Base-by-base conservation (phyloP, 2,888 invertebrate genomes). In the Epinotia demarniana region DNA sequence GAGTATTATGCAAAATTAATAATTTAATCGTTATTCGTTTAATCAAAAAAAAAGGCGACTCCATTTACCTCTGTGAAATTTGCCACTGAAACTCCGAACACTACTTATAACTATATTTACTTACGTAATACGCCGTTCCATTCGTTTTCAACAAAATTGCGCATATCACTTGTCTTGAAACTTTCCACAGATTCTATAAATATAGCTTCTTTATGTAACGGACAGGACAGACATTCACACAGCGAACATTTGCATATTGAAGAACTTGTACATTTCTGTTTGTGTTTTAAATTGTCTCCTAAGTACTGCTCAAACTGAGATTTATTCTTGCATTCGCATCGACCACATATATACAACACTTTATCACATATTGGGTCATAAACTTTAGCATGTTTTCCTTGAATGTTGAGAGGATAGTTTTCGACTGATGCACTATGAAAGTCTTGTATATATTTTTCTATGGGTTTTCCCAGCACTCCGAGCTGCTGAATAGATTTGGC, bases 191-290 rank as follows among this genome's bases (percentile, higher is more conserved):
- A 55, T 69, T 55, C 61, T 23, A 19, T 70, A 57, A 63, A 72
- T 13, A 53, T 60, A 3, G 39, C 49, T n/a, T 61, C 27, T 61
- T 60, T 70, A 78, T 79, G 58, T 19, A 16, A 33, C n/a, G 72
- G 72, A 78, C 82, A 83, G 63, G 81, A 67, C 74, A 81, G 71
- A 72, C 83, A 83, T 75, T 86, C 82, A 62, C 82, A 87, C 3
- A 79, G 77, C 16, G 77, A 72, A 77, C 82, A 85, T 75, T 83
- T 79, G 73, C 82, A 85, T 27, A 33, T 67, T 49, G 73, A 70
- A 5, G 61, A 63, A 19, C 27, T 9, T 12, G 2, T 27, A 13
- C 18, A 33, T 6, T 63, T 23, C 8, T 39, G 19, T 57, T 64
- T 64, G 12, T 64, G 19, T 16, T 58, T 57, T 13, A 58, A 33